Evolutionary conservation across 1,140 invertebrate species (phyloP).

Genomic region (Formica exsecta): DNA sequence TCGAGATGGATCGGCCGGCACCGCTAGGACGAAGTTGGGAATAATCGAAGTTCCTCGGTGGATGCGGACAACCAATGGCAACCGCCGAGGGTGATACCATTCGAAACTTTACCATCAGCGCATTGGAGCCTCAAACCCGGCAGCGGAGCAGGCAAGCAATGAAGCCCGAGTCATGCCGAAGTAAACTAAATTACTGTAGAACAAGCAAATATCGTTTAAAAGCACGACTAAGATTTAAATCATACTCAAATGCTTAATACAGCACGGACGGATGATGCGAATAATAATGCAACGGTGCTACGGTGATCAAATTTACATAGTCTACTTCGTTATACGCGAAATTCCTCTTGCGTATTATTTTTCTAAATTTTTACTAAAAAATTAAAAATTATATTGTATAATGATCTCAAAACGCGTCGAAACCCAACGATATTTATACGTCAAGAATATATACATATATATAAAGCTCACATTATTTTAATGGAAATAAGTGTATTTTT

Average conservation of each 20-base stretch:
- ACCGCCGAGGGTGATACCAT: conserved; percentile 68
- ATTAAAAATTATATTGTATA: background rate
- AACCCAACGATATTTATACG: background rate
- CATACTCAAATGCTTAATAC: conserved; percentile 19
- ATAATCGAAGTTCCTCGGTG: conserved; percentile 74
- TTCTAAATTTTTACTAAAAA: background rate
- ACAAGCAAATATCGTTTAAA: conserved; percentile 68
- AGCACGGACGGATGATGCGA: background rate
- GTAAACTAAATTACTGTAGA: conserved; percentile 57
- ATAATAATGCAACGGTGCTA: background rate
- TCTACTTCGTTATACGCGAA: background rate
- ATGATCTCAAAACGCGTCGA: background rate
- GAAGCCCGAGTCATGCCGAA: conserved; percentile 58
- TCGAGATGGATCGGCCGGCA: conserved; percentile 59
- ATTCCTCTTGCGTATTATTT: background rate
- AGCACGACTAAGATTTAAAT: conserved; percentile 67
- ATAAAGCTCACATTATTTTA: background rate
- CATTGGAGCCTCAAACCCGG: conserved; percentile 47
- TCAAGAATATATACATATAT: background rate
- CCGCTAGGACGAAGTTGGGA: conserved; percentile 66
- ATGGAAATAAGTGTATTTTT: background rate
- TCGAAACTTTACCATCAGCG: conserved; percentile 74
- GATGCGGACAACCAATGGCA: conserved; percentile 65
- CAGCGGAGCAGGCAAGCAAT: conserved; percentile 34
- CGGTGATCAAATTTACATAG: background rate